Conservation (phyloP, 1,140 invertebrate genomes). For the Scaptodrosophila lebanonensis region DNA sequence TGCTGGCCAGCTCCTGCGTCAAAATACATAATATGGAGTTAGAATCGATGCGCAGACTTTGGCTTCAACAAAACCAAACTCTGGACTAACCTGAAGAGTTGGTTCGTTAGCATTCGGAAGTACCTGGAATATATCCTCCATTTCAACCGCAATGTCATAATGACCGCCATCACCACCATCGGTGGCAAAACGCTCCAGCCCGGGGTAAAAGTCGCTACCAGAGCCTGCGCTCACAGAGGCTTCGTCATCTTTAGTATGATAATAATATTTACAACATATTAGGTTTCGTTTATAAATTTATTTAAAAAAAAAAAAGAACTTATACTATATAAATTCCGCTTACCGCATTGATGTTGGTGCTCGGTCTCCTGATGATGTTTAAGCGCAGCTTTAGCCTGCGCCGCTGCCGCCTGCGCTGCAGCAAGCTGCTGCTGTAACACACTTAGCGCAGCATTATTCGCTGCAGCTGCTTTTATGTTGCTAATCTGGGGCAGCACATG, state of each 20-base stretch:
- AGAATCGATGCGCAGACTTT: background rate
- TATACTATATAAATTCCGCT: background rate
- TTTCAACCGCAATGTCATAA: conserved; percentile 64
- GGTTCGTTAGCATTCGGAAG: conserved; percentile 40
- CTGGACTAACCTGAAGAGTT: conserved; percentile 33
- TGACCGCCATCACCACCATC: conserved; percentile 44
- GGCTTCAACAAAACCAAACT: conserved; percentile 8
- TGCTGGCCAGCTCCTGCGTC: conserved; percentile 59
- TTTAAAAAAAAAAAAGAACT: too few relatives aligned
- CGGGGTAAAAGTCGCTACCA: conserved; percentile 47
- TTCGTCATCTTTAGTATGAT: conserved; percentile 49
- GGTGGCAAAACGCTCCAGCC: conserved; percentile 46
- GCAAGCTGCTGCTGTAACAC: conserved; percentile 56
- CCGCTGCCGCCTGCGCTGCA: conserved; percentile 50
- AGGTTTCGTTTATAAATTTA: too few relatives aligned
- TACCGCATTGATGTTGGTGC: conserved; percentile 37
- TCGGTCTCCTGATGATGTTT: conserved; percentile 13
- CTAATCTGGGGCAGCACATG: conserved; percentile 62
- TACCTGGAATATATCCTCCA: conserved; percentile 76
- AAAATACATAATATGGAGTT: background rate
- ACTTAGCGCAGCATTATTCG: conserved; percentile 48
- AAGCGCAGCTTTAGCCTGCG: conserved; percentile 51
- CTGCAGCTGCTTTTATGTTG: conserved; percentile 57
- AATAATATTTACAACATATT: too few relatives aligned
- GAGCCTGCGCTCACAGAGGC: conserved; percentile 6